Base-by-base conservation (phyloP, 2,113 vertebrate species). In the Gallinago paraguaiae region DNA sequence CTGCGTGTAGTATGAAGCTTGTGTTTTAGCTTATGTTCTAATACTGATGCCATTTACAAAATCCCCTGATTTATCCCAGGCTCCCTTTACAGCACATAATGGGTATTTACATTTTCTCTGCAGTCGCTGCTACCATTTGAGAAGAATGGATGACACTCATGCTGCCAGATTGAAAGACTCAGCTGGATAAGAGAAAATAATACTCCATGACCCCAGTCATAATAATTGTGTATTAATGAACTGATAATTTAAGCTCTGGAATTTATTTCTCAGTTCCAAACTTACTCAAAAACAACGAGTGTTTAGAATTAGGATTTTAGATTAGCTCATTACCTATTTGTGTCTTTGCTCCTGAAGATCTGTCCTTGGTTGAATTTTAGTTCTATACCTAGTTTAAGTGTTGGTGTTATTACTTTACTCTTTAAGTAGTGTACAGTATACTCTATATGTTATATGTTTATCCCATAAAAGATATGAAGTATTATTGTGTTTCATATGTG, bases 21-120 rank as follows among this genome's bases (percentile, higher is more conserved):
- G 17, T 69, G 37, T 90, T 97, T 93, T 90, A 89, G 46, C 78
- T 93, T 82, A 19, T 74, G 90, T 31, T 79, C 63, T 91, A 91
- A 97, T 37, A 90, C 27, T 70, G 30, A 89, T 88, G 85, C 50
- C 59, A 88, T 97, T 97, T 97, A 67, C 87, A 82, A 95, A 97
- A 84, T 81, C 51, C 39, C 96, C 61, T 65, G 7, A 71, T 82
- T 95, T 94, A 96, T 95, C 53, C 69, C 91, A 85, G 92, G 63
- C 13, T 88, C 67, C 54, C 37, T 82, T 96, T 92, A 93, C 33
- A 94, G 70, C 67, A 86, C 84, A n/a, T 84, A 94, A 87, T 75
- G 16, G 70, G 30, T 93, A 96, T 93, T 96, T 93, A 90, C 65
- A 90, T 97, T 94, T 82, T 93, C 69, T 91, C 74, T 92, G 61